Percentiles rank a stretch among this genome's conserved stretches.
Evolutionary conservation across 2,113 vertebrate species (phyloP).

Genomic region (Aphelocoma coerulescens): DNA sequence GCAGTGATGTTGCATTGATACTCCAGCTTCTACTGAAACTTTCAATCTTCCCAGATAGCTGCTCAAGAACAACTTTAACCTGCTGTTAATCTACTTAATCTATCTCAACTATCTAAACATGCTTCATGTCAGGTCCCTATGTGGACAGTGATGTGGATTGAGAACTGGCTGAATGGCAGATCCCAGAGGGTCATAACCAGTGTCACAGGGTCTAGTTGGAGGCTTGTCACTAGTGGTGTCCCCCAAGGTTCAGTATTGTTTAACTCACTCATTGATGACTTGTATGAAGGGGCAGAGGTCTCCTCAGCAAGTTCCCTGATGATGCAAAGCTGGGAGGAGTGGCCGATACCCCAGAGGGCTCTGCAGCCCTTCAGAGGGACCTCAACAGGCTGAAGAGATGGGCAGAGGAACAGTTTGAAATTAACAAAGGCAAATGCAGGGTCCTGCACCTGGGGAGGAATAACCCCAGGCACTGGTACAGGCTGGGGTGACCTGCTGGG

Average conservation of each 20-base stretch:
- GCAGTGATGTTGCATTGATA: background rate
- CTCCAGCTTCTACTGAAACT: background rate
- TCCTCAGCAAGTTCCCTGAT: background rate
- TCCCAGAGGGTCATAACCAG: background rate
- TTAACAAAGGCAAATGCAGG: background rate
- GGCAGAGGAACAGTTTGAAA: background rate
- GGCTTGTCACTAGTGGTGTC: background rate
- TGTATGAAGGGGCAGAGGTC: background rate
- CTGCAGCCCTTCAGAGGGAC: background rate
- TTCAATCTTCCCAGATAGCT: background rate
- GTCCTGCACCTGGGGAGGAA: background rate
- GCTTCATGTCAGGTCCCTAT: background rate
- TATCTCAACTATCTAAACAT: background rate
- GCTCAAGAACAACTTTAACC: background rate
- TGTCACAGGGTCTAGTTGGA: background rate
- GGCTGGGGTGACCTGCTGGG: background rate
- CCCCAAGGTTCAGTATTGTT: background rate
- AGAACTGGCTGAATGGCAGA: background rate
- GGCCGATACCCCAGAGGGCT: background rate
- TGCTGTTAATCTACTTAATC: background rate
- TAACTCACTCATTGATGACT: background rate
- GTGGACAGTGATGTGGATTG: background rate
- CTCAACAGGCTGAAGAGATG: background rate
- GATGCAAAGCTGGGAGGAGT: background rate
- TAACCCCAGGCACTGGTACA: fast-evolving